Base-by-base conservation (phyloP, 23 tunicate genomes). In the Trididemnum nubilum region DNA sequence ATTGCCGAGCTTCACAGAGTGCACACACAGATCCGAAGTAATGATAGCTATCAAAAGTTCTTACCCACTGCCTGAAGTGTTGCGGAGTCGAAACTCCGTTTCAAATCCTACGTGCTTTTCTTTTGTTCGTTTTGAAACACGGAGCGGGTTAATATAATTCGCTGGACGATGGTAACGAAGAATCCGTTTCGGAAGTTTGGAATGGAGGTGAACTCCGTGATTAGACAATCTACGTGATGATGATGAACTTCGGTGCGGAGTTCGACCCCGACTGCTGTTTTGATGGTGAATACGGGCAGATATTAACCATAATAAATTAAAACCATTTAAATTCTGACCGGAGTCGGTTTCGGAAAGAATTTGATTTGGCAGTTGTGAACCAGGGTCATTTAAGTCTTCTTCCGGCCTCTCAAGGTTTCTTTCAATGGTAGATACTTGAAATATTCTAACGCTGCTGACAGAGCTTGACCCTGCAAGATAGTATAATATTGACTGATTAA, bases 251-350 rank as follows among this genome's bases (percentile, higher is more conserved):
- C 25, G 38, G 26, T 49, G 37, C 26, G 74, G 64, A 35, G 49
- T 36, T 24, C 38, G 37, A 33, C 25, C n/a, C 22, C 74, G 74
- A 4, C 5, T 4, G 7, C 38, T 12, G 33, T 67, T 67, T 2
- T 22, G 33, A 12, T 77, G 66, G 25, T 52, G 81, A 34, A 87
- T 79, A 51, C 86, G 81, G n/a, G 97, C 86, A 4, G 97, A 81
- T 32, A 92, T 79, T 1, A 92, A 40, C 97, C 97, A 92, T 64
- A 92, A 73, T n/a, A 92, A 72, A 79, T 92, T 92, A 76, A 92
- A 92, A 15, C 97, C 92, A 1, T 77, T 38, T 2, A 59, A 18
- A 3, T 4, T 5, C 37, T 18, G 37, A 25, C n/a, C n/a, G 26
- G 26, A 26, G n/a, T n/a, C 4, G 5, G n/a, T 4, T 26, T n/a